Evolutionary conservation across 2,113 vertebrate genomes (phyloP).

Genomic region (Danionella cerebrum): DNA sequence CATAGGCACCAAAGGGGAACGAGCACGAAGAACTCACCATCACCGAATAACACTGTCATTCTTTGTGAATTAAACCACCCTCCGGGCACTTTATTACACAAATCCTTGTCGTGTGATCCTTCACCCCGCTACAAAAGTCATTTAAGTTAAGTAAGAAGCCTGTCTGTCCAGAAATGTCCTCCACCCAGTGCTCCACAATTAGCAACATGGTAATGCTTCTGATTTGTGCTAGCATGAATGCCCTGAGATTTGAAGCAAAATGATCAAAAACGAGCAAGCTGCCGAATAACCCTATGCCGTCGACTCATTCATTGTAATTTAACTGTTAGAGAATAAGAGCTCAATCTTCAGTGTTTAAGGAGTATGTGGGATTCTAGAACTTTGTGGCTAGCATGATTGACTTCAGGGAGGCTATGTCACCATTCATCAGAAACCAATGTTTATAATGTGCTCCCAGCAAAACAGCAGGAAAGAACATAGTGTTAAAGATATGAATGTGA

Average conservation of each 20-base stretch:
- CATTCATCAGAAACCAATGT: background rate
- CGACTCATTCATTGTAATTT: background rate
- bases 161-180: background rate
- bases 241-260: background rate
- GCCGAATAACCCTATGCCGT: no score
- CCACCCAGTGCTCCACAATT: constrained; percentile 4
- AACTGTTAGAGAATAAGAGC: no score
- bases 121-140: constrained; percentile 38
- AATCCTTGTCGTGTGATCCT: no score
- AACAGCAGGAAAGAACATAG: background rate
- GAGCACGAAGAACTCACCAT: no score
- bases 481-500: background rate
- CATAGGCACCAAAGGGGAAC: no score
- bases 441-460: constrained; percentile 1
- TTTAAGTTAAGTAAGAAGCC: constrained; percentile 20
- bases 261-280: background rate
- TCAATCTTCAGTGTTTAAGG: background rate
- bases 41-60: no score
- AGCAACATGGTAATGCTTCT: background rate
- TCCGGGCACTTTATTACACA: no score
- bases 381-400: background rate
- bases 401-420: background rate
- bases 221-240: background rate
- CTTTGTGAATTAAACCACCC: no score
- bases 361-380: background rate